Evolutionary conservation across 2,888 invertebrate genomes (phyloP), one percentile per base, ranked within the genome.

Genomic region (Xylota sylvarum): DNA sequence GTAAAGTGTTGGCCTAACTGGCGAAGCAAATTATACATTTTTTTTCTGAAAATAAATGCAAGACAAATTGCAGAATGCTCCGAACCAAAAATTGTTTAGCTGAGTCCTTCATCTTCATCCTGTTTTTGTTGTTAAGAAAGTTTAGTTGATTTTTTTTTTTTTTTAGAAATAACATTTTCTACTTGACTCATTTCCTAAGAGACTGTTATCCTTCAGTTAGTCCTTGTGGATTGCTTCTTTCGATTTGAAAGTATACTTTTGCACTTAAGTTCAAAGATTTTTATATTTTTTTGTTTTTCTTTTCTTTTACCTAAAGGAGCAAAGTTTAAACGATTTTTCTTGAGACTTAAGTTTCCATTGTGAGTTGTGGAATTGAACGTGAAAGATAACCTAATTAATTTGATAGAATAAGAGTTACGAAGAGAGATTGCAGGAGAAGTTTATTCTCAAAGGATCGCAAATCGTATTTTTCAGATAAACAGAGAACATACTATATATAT

Each of bases 21-120:
- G 17, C 23, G 14, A 60, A 40, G 14, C 10, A 5, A 9, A 46
- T 30, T 10, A 23, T 35, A 27, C 23, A n/a, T 10, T 43, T 43
- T 56, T 55, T 40, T 37, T 55, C 52, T 52, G 55, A 19, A 58
- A 35, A 72, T 35, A 43, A 40, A 73, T 40, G 30, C 62, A 74
- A 74, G 62, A 74, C 73, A 74, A 74, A 74, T 74, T 74, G 62
- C 62, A 74, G 23, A 64, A 56, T 58, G 70, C 46, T 56, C 19
- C 19, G 17, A 70, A 70, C 70, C 43, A 43, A 58, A 56, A 56
- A 70, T 70, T 58, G 56, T 56, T 58, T 58, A 70, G 70, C 58
- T 46, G 46, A 30, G 46, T 60, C 23, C 23, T 12, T 14, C 43
- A 5, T 40, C 35, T 19, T 58, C 14, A 37, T 17, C 1, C 35